Base-by-base conservation (phyloP, 2,113 vertebrate species). In the Ramphastos sulfuratus region DNA sequence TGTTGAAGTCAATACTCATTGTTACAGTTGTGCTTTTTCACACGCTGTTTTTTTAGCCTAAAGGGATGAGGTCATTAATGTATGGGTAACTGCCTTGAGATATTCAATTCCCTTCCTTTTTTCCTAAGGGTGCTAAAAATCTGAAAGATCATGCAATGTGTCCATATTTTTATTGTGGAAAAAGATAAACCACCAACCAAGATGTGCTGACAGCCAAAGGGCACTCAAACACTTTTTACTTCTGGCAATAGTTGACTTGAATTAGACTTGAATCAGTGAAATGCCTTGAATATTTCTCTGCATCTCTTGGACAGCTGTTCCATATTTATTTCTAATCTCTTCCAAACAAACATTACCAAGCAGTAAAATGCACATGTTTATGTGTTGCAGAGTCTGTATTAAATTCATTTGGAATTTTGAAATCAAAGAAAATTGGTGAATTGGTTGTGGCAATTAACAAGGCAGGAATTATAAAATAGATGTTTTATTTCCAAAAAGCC, bases 321-420 rank as follows among this genome's bases (percentile, higher is more conserved):
- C 42, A 84, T 60, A 81, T 86, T 92, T 92, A 84, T 82, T 95
- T 93, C 46, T 89, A 75, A 86, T 90, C 8, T 86, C 18, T 54
- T 93, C 66, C 84, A 89, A 90, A 19, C 44, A 93, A 86, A 82
- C 21, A 72, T 75, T 65, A 75, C n/a, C 10, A 2, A 33, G 8
- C 61, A 90, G 69, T 28, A 83, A 92, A 93, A 90, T 67, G 3
- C 24, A 20, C 9, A 31, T 81, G n/a, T 35, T 74, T 70, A 5
- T n/a, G 30, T 8, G 25, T 73, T 93, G 44, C 69, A 69, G 59
- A 82, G 25, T 79, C 31, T 28, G 23, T 61, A 37, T 7, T 71
- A 37, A 86, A 88, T 83, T 11, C 60, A 42, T 44, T 78, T 89
- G 72, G 31, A 27, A 58, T 71, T 90, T 88, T 78, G 19, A 85